Conservation (phyloP, 2,888 invertebrate species). For the Drosophila merina region DNA sequence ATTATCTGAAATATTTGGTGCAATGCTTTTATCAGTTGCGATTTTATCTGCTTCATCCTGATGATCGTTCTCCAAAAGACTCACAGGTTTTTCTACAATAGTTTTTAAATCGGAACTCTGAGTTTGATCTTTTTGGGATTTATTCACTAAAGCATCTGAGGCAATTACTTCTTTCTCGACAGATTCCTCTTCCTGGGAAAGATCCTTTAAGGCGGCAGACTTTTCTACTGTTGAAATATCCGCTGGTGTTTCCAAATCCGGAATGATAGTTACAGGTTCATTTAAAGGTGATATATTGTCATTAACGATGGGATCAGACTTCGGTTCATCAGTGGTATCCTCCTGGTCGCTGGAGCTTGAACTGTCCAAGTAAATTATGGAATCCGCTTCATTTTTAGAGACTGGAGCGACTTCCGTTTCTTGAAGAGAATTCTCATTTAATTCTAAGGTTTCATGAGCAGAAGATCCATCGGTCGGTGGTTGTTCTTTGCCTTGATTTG, state of each 20-base stretch:
- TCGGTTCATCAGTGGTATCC: too few species aligned
- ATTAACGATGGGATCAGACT: neutral
- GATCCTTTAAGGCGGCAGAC: neutral
- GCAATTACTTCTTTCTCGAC: neutral
- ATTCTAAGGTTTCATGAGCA: neutral
- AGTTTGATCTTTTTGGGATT: neutral
- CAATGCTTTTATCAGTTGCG: neutral
- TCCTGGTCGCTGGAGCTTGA: constrained; percentile 1
- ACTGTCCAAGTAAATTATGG: constrained; percentile 14
- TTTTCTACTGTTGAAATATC: neutral
- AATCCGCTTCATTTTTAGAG: neutral
- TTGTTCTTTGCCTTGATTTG: too few species aligned
- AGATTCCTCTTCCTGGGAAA: neutral
- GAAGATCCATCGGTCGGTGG: neutral
- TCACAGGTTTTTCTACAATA: neutral
- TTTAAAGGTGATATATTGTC: too few species aligned
- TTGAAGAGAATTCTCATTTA: neutral
- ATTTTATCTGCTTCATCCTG: neutral
- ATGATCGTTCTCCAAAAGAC: neutral
- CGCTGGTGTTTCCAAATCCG: neutral
- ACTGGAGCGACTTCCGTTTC: neutral
- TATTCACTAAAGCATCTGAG: neutral
- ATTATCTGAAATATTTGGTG: neutral
- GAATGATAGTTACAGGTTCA: neutral
- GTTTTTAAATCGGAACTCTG: neutral